phyloP scores from a whole-genome alignment of 1,140 invertebrate genomes.

The Drosophila parabipectinata region DNA sequence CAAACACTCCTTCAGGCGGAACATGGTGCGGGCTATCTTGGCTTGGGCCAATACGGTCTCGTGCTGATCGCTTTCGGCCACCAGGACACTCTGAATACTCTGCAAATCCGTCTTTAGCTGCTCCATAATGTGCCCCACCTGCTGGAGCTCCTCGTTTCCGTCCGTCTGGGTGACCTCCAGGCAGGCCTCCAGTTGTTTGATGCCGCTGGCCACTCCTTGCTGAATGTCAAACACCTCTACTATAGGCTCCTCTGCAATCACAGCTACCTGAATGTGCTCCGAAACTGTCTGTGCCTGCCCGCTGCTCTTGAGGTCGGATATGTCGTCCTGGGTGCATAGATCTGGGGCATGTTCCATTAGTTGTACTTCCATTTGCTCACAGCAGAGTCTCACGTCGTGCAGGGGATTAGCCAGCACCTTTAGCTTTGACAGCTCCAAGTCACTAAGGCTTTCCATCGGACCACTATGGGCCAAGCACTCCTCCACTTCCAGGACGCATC shows the following conservation, averaged over 20 bases:
- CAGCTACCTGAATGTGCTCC: conserved; percentile 63
- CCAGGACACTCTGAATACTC: conserved; percentile 60
- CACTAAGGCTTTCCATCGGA: conserved; percentile 45
- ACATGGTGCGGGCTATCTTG: conserved; percentile 74
- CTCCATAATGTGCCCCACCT: conserved; percentile 65
- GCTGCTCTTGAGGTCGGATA: conserved; percentile 77
- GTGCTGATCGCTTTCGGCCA: conserved; percentile 51
- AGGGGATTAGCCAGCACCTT: conserved; percentile 66
- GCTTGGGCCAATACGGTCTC: conserved; percentile 61
- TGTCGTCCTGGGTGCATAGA: conserved; percentile 69
- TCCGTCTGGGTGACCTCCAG: conserved; percentile 51
- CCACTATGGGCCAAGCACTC: conserved; percentile 67
- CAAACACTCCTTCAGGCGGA: conserved; percentile 76
- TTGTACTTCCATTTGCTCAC: conserved; percentile 55
- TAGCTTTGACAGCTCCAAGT: conserved; percentile 60
- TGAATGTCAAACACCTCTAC: conserved; percentile 64
- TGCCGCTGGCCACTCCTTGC: conserved; percentile 72
- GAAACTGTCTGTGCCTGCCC: conserved; percentile 83
- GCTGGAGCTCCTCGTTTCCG: conserved; percentile 48
- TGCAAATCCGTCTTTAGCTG: conserved; percentile 69
- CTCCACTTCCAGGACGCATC: conserved; percentile 72
- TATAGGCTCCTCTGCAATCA: conserved; percentile 7
- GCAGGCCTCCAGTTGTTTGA: conserved; percentile 72
- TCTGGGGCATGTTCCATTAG: conserved; percentile 66
- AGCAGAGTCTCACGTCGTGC: conserved; percentile 62